Conservation (phyloP, 2,113 vertebrate genomes). For the Cathartes aura region DNA sequence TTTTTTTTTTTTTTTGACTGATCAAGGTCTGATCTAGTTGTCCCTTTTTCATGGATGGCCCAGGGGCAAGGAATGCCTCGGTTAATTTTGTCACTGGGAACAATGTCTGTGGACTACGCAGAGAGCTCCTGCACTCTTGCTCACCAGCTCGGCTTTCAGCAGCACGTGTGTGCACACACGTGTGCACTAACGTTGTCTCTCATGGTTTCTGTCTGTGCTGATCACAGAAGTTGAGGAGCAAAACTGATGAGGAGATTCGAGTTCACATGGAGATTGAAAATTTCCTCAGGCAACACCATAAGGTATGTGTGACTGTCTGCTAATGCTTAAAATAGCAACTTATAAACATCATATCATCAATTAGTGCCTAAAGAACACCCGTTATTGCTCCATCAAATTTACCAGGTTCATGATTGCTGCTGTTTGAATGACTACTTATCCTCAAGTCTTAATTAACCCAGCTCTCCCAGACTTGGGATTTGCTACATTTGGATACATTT, state of each 20-base stretch:
- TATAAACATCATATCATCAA: neutral
- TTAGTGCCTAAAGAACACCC: neutral
- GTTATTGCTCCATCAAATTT: neutral
- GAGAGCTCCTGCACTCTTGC: neutral
- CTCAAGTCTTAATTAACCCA: neutral
- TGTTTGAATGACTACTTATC: neutral
- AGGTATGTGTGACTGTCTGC: constrained; percentile 65
- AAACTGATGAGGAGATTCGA: constrained; percentile 77
- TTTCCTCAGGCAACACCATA: constrained; percentile 79
- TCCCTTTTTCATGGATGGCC: neutral
- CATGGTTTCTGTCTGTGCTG: neutral
- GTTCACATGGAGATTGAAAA: constrained; percentile 75
- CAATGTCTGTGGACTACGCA: neutral
- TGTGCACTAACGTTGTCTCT: neutral
- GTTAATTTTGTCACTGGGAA: neutral
- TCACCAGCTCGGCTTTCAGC: neutral
- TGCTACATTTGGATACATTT: neutral
- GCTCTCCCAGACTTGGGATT: neutral
- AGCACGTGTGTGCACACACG: neutral
- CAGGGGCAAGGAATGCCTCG: neutral
- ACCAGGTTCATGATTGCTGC: neutral
- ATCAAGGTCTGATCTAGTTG: neutral
- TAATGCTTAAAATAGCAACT: neutral
- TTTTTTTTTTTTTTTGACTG: neutral
- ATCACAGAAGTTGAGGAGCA: constrained; percentile 73